A percentile compares a stretch with the other conserved stretches of the same genome.
These are phyloP conservation scores for Entomyzon cyanotis DNA, from an alignment of 2,113 vertebrate genomes.

Conservation along the genomic window DNA sequence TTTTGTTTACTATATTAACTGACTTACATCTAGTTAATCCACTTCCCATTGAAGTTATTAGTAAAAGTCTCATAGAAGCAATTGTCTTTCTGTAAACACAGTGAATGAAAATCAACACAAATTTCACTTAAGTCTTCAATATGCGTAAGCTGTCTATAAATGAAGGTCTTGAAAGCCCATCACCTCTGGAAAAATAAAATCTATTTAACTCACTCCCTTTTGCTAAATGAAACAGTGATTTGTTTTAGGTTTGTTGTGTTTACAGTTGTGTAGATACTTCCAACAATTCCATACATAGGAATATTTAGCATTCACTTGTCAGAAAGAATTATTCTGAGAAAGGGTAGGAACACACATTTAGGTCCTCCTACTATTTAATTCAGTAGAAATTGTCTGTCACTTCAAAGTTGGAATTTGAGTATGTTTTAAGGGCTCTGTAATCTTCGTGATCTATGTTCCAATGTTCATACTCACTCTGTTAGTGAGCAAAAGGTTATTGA, in stretches of 20 bases:
- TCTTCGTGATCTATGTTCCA: neutral
- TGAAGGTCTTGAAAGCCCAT: neutral
- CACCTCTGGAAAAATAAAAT: neutral
- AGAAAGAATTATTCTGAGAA: neutral
- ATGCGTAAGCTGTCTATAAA: neutral
- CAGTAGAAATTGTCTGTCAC: neutral
- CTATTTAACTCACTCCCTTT: neutral
- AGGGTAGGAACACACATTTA: neutral
- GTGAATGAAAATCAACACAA: neutral
- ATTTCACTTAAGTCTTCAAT: neutral
- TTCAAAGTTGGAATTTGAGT: neutral
- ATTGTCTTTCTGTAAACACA: neutral
- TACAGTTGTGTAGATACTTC: neutral
- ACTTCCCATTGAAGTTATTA: neutral
- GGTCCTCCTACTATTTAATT: neutral
- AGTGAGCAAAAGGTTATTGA: conserved; percentile 2
- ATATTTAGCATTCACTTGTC: neutral
- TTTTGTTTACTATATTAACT: conserved; percentile 49
- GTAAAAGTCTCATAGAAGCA: neutral
- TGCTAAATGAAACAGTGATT: neutral
- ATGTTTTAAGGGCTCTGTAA: neutral
- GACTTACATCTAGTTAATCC: neutral
- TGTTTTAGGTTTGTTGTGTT: neutral
- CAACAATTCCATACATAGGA: neutral
- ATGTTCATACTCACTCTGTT: neutral